These are phyloP conservation scores for Carposina sasakii DNA, from an alignment of 1,140 invertebrate genomes.

Conservation along the genomic window DNA sequence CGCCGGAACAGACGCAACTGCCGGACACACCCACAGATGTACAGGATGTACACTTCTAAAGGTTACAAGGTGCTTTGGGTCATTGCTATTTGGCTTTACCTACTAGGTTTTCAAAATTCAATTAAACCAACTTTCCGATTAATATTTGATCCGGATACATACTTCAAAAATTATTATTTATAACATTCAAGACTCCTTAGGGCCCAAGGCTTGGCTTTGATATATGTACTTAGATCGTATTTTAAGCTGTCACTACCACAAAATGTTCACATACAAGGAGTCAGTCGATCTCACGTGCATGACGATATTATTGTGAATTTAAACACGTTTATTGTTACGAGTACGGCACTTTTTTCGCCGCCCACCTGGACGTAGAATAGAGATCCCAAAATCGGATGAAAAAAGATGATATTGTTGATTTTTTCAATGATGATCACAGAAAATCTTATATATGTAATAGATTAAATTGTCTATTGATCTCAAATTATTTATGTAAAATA, in stretches of 20 bases:
- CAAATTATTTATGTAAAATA: constrained; percentile 64
- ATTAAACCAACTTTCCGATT: too few relatives aligned
- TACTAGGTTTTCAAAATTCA: too few relatives aligned
- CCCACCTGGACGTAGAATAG: constrained; percentile 45
- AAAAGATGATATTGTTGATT: constrained; percentile 1
- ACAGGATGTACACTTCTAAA: constrained; percentile 62
- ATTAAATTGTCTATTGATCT: constrained; percentile 60
- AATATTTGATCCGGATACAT: too few relatives aligned
- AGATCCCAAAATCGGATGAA: constrained; percentile 14
- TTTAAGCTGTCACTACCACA: too few relatives aligned
- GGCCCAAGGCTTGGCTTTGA: too few relatives aligned
- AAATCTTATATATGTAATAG: constrained; percentile 14
- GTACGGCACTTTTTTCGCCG: constrained; percentile 34
- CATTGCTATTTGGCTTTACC: too few relatives aligned
- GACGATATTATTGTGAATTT: constrained; percentile 29
- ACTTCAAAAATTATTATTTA: too few relatives aligned
- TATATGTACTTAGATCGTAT: too few relatives aligned
- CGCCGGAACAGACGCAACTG: constrained; percentile 45
- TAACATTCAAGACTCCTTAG: too few relatives aligned
- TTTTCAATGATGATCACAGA: constrained; percentile 5
- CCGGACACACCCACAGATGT: constrained; percentile 66
- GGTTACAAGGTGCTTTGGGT: too few relatives aligned
- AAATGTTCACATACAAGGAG: constrained; percentile 25
- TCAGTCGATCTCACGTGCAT: constrained; percentile 39
- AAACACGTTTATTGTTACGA: neutral